Base-by-base conservation (phyloP, 2,797 vertebrate genomes). In the Anabacerthia variegaticeps region DNA sequence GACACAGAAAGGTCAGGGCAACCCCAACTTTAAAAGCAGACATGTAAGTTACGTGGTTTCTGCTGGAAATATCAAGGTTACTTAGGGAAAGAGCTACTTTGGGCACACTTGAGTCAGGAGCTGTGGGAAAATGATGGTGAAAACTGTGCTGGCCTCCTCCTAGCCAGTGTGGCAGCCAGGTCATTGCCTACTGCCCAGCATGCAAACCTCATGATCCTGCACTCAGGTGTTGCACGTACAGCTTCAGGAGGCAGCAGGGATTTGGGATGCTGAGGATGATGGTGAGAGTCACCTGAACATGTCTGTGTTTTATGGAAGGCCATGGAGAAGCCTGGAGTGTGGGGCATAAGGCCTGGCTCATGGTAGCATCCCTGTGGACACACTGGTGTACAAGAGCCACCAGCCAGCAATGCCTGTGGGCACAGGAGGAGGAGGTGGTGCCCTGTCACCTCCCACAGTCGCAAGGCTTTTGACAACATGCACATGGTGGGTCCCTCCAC, bases 51-150 rank as follows among this genome's bases (percentile, higher is more conserved):
- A 93, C 91, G 93, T 19, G 23, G 95, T 96, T 96, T 96, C 96
- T 86, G 28, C 9, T 63, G 95, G 95, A 97, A 95, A 96, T 96
- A 97, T 75, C 95, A 78, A 95, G 94, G 92, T 96, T 94, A 95
- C 97, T 96, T 89, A 95, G 4, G 78, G 88, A 77, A 88, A 41
- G 32, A 71, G 79, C 94, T 97, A 93, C 97, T 96, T 59, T 86
- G 88, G 88, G 85, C 77, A 78, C 10, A 8, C 85, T 92, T 96
- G 92, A 96, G 84, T 91, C 92, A 92, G 96, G 71, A 96, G 51
- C 73, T 11, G 10, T 48, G 91, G 94, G 96, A 85, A 95, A 97
- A 58, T 66, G 87, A 84, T 0, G 1, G 1, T 28, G 28, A 28
- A 73, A 88, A 12, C 22, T 4, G 1, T 39, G 34, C 68, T 55